phyloP scores from a whole-genome alignment of 2,888 invertebrate genomes.

The Amphipyra berbera region DNA sequence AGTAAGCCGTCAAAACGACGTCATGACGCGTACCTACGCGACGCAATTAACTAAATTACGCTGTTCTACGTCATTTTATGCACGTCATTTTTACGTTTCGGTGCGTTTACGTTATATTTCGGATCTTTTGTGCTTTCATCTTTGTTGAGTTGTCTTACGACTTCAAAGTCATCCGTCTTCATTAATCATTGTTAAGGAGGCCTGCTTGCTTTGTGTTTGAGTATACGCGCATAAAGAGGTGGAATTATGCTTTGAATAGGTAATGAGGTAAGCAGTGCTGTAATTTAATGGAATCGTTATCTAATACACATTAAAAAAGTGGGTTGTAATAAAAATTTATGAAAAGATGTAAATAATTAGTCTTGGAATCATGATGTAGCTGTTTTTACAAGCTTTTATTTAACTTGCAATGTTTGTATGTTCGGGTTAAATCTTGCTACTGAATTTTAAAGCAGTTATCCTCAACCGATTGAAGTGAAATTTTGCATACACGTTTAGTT shows the following conservation, averaged over 20 bases:
- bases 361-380: no score
- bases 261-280: conserved; percentile 21
- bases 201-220: conserved; percentile 30
- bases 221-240: conserved; percentile 15
- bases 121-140: conserved; percentile 37
- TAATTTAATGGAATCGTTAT: not conserved
- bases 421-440: no score
- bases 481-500: no score
- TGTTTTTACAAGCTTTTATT: no score
- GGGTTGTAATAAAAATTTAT: no score
- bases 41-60: conserved; percentile 45
- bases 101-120: conserved; percentile 41
- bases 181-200: conserved; percentile 52
- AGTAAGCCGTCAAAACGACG: conserved; percentile 25
- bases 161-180: conserved; percentile 52
- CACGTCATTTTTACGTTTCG: conserved; percentile 44
- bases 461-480: no score
- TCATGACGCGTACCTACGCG: conserved; percentile 9
- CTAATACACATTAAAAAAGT: no score
- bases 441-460: no score
- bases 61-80: conserved; percentile 34
- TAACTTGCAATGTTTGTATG: no score
- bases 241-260: conserved; percentile 22
- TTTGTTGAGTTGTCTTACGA: conserved; percentile 45
- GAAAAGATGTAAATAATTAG: no score